Base-by-base conservation (phyloP, 2,797 vertebrate genomes). In the Semaprochilodus insignis region DNA sequence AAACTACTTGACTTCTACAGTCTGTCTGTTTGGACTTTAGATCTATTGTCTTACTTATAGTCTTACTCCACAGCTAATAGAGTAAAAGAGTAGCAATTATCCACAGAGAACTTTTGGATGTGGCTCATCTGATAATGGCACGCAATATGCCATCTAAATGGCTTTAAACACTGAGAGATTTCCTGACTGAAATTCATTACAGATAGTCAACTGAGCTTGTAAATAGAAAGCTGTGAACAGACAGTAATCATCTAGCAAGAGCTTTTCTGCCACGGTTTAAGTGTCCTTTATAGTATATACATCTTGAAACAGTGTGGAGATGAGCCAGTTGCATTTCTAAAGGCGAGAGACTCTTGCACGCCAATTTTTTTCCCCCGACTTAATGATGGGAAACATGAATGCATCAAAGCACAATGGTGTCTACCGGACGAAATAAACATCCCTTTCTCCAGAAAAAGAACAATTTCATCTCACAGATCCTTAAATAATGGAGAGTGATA, bases 61-160 rank as follows among this genome's bases (percentile, higher is more conserved):
- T 7, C 34, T 2, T 55, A 54, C 25, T 52, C 70, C 16, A 72
- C 1, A 31, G 13, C 52, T 73, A 73, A 73, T 73, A 25, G 71
- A 4, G 17, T 55, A 72, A 72, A 3, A 57, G 71, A 19, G 51
- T 34, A 21, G 55, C 71, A 73, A 55, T 73, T 73, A 73, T 73
- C 71, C 51, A 73, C 25, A 21, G 71, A 73, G 52, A 31, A 48
- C 8, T 0, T 27, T 48, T 17, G 34, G 34, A 67, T 34, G 13
- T 31, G 51, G 51, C 36, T 73, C 51, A 31, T 73, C 54, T 52
- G 44, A 72, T 67, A 27, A 72, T 72, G 48, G 51, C 25, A 73
- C 10, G n/a, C 51, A 73, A 55, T 55, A 73, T 17, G 25, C 25
- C 52, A 73, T 73, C 51, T 73, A 73, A 73, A 73, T 73, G 52